Percentiles rank a stretch among this genome's conserved stretches.
Evolutionary conservation across 2,797 vertebrate genomes (phyloP).

Genomic region (Odontamblyopus lacepedii): DNA sequence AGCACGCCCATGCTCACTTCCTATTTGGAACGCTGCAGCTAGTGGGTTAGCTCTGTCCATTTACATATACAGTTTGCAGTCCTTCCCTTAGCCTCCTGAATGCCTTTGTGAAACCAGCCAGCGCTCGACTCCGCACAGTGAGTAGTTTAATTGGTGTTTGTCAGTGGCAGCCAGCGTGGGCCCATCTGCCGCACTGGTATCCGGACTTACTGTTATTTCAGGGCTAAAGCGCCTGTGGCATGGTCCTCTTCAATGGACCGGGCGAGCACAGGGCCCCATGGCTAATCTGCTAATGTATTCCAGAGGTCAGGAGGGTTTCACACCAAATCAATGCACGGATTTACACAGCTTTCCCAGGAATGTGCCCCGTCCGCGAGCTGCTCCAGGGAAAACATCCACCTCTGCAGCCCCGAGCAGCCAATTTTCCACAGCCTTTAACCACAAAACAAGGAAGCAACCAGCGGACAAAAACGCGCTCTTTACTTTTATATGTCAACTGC

Average conservation of each 20-base stretch:
- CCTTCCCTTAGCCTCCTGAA: background rate
- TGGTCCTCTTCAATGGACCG: constrained; percentile 52
- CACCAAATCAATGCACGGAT: constrained; percentile 82
- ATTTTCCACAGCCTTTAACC: constrained; percentile 77
- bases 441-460: constrained; percentile 54
- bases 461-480: constrained; percentile 26
- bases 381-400: constrained; percentile 72
- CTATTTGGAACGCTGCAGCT: too few relatives aligned
- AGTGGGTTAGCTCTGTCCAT: too few relatives aligned
- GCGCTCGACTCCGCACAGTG: constrained; percentile 8
- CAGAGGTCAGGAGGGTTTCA: constrained; percentile 80
- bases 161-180: constrained; percentile 35
- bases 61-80: background rate
- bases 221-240: constrained; percentile 44
- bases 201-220: constrained; percentile 48
- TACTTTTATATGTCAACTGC: constrained; percentile 24
- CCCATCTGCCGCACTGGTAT: constrained; percentile 59
- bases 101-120: background rate
- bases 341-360: constrained; percentile 82
- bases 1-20: too few relatives aligned
- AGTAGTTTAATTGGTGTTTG: constrained; percentile 51
- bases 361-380: constrained; percentile 74
- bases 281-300: constrained; percentile 85
- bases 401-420: constrained; percentile 65
- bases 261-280: constrained; percentile 62